Base-by-base conservation (phyloP, 2,113 vertebrate genomes). In the Syrrhaptes paradoxus region DNA sequence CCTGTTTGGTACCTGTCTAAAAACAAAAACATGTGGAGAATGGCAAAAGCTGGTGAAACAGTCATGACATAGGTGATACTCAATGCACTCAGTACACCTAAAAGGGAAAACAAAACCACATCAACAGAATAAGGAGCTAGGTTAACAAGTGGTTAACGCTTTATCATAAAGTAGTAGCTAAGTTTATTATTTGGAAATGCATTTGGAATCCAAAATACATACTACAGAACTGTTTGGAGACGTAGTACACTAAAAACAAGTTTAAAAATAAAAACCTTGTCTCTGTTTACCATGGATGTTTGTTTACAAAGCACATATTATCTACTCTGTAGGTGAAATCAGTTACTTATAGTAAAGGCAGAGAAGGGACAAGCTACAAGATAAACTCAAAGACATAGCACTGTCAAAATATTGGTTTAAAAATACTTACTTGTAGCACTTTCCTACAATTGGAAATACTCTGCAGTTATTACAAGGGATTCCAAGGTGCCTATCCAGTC, bases 401-500 rank as follows among this genome's bases (percentile, higher is more conserved):
- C 41, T n/a, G 18, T 51, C 11, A 36, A 74, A 62, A 70, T 45
- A 25, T 17, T 54, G 16, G 5, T 81, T 87, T 85, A 51, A 92
- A 79, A 84, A 63, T 48, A 85, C 97, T 89, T 94, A 98, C 98
- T 96, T 98, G 90, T 97, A 98, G 81, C 92, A 97, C 8, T 48
- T 98, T 3, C 97, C 97, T 18, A 94, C 90, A 75, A 98, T 52
- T 38, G 98, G 98, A 95, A 96, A 96, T 63, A 95, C 34, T 75
- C 61, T 76, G 78, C 98, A 98, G 67, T 83, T 94, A 66, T 97
- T 97, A 67, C 98, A 98, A 34, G 89, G 70, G 32, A 98, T 97
- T 75, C 98, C 97, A 81, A 98, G 97, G 74, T 98, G 98, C 70
- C 71, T 98, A 59, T 98, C 96, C 8, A 97, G 87, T 43, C 54